Evolutionary conservation across 2,888 invertebrate genomes (phyloP), one percentile per base, ranked within the genome.

Genomic region (Sarcophaga variegata): DNA sequence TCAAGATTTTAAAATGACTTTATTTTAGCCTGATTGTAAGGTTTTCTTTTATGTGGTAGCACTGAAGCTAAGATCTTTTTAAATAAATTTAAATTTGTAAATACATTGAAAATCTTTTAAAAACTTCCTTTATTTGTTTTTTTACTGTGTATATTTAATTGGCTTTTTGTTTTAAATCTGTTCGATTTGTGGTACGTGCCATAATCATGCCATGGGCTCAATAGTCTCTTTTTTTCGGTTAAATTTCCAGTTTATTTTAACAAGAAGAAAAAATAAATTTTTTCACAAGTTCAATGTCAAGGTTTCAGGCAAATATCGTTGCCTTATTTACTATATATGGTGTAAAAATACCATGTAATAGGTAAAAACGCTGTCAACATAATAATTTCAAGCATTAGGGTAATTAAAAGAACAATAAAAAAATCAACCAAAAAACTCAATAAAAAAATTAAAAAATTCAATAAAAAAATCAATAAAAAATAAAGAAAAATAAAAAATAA

Each of bases 261-360:
- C 12, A 49, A 2, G 6, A 37, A 6, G 6, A 37, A 37, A 37
- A 6, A 37, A 37, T 4, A 27, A 6, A 6, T 37, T 37, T 49
- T 49, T 49, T 49, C 67, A 71, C 63, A 81, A 87, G 81, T 67
- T 87, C 84, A 87, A 81, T 84, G 87, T 81, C 87, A 87, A 84
- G 87, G 83, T 69, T 74, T 72, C 67, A 37, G 49, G 22, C 59
- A 60, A 70, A 76, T 59, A 66, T 77, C n/a, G 27, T 77, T 59
- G n/a, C 8, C 25, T 66, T 75, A 47, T 22, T 22, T 37, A 64
- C 49, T 17, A 75, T 17, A 64, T 37, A 47, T 75, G 11, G 25
- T 49, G 17, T 66, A 76, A 49, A 22, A 14, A 17, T 17, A 17
- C 10, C 37, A 37, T 37, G 37, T 37, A 37, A 37, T 3, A 37